These are phyloP conservation scores for Leptinotarsa texana DNA, from an alignment of 1,140 invertebrate genomes.

Conservation along the genomic window DNA sequence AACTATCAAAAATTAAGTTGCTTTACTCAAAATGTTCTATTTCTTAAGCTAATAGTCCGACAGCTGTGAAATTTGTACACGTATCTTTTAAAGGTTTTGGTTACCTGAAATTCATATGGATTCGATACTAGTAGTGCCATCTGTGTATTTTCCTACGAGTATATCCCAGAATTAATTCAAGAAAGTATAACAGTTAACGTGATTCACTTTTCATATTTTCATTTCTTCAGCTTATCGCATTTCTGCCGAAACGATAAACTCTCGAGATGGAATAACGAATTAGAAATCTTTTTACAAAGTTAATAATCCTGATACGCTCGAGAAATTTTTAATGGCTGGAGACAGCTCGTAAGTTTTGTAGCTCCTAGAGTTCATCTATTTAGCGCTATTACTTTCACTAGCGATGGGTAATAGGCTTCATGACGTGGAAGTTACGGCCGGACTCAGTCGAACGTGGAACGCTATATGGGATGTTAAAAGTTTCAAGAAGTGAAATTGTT, in stretches of 20 bases:
- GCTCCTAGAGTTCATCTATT: not conserved
- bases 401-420: not conserved
- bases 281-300: not conserved
- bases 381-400: not conserved
- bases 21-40: too few relatives aligned
- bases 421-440: not conserved
- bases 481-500: too few relatives aligned
- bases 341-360: not conserved
- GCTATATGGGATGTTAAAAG: too few relatives aligned
- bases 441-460: not conserved
- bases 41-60: too few relatives aligned
- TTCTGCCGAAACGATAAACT: not conserved
- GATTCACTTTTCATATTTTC: not conserved
- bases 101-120: too few relatives aligned
- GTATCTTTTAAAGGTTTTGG: too few relatives aligned
- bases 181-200: not conserved
- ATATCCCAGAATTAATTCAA: not conserved
- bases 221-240: not conserved
- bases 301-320: not conserved
- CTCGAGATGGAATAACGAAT: not conserved
- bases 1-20: too few relatives aligned
- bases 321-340: constrained; percentile 1
- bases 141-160: not conserved
- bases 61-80: too few relatives aligned
- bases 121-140: too few relatives aligned